Evolutionary conservation across 2,888 invertebrate species (phyloP).

Genomic region (Seira ritae): DNA sequence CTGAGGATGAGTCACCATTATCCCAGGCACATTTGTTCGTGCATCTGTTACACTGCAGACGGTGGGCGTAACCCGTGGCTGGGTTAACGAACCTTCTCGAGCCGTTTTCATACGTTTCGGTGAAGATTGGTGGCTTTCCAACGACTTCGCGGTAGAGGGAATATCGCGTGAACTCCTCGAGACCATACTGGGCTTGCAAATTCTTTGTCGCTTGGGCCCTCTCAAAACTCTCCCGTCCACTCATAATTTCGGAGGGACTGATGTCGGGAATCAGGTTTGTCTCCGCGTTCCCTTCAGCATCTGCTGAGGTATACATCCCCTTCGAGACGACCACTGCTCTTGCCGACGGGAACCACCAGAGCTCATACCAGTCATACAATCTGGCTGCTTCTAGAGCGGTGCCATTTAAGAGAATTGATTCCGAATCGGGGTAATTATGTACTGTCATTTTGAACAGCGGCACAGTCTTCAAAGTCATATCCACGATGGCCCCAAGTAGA

Average conservation of each 20-base stretch:
- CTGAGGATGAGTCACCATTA: slow-evolving; percentile 52
- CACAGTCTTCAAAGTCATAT: slow-evolving; percentile 57
- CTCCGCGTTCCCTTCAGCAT: slow-evolving; percentile 43
- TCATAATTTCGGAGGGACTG: slow-evolving; percentile 45
- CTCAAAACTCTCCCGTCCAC: slow-evolving; percentile 50
- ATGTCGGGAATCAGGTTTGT: slow-evolving; percentile 61
- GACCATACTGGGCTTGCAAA: slow-evolving; percentile 34
- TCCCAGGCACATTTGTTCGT: slow-evolving; percentile 62
- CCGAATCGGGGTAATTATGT: slow-evolving; percentile 39
- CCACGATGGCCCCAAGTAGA: slow-evolving; percentile 55
- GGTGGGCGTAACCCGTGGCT: slow-evolving; percentile 57
- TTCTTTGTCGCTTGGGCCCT: slow-evolving; percentile 49
- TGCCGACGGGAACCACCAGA: slow-evolving; percentile 60
- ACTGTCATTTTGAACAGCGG: slow-evolving; percentile 60
- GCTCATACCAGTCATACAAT: slow-evolving; percentile 54
- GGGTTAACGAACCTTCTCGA: slow-evolving; percentile 55
- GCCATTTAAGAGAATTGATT: slow-evolving; percentile 50
- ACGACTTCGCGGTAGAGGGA: slow-evolving; percentile 52
- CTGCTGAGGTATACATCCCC: slow-evolving; percentile 36
- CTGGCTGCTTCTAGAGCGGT: slow-evolving; percentile 39
- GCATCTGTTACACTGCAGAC: slow-evolving; percentile 56
- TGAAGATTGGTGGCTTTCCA: slow-evolving; percentile 59
- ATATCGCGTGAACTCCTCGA: slow-evolving; percentile 57
- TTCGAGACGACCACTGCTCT: slow-evolving; percentile 51
- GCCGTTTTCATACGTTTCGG: slow-evolving; percentile 41